phyloP scores from a whole-genome alignment of 2,888 invertebrate species.

The Apocheima hispidaria region DNA sequence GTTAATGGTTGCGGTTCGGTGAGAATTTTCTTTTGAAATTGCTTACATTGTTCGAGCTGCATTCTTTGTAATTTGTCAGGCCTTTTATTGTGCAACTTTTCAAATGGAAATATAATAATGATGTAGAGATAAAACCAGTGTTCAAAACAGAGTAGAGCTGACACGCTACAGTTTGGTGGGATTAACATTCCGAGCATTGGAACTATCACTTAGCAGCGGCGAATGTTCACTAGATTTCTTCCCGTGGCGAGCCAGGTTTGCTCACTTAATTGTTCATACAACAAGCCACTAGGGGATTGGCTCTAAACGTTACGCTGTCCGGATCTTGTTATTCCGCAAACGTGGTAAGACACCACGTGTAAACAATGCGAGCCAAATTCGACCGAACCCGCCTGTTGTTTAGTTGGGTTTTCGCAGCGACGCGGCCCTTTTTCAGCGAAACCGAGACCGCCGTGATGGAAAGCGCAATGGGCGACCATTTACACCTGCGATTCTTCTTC shows the following conservation, averaged over 20 bases:
- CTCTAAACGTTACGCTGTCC: conserved; percentile 80
- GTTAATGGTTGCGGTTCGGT: conserved; percentile 73
- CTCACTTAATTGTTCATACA: conserved; percentile 84
- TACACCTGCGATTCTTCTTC: conserved; percentile 85
- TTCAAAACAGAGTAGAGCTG: conserved; percentile 5
- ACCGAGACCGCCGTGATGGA: conserved; percentile 69
- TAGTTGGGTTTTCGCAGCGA: conserved; percentile 61
- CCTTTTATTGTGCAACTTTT: conserved; percentile 47
- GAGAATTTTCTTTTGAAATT: conserved; percentile 71
- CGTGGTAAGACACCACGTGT: conserved; percentile 63
- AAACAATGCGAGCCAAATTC: conserved; percentile 64
- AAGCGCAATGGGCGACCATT: conserved; percentile 80
- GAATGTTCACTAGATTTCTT: conserved; percentile 80
- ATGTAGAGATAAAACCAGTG: conserved; percentile 26
- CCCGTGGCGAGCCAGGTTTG: conserved; percentile 73
- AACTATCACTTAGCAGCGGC: conserved; percentile 63
- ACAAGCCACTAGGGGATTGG: conserved; percentile 83
- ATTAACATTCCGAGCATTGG: conserved; percentile 20
- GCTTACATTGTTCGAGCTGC: conserved; percentile 51
- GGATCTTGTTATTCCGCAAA: conserved; percentile 76
- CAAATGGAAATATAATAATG: conserved; percentile 46
- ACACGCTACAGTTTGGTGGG: conserved; percentile 15
- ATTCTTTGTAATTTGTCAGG: conserved; percentile 49
- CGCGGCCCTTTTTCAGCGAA: conserved; percentile 38
- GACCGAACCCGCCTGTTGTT: conserved; percentile 63